Evolutionary conservation across 92 coral and sea anemone genomes (phyloP), one percentile per base, ranked within the genome.

Genomic region (Zoanthus solanderi): DNA sequence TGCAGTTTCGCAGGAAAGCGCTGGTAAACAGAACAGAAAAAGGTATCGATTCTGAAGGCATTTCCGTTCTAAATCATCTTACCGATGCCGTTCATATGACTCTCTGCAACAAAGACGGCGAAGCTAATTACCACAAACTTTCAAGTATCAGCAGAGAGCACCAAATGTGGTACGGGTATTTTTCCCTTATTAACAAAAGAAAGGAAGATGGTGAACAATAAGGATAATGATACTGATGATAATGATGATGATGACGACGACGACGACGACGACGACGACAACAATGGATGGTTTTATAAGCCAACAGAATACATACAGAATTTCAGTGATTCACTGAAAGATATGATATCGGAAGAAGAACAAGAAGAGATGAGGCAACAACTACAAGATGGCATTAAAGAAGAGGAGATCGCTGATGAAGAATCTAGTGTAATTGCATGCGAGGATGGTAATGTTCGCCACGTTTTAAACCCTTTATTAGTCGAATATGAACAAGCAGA

Each of bases 391-490:
- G 53, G 0, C 68, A 54, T 7, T 63, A 84, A 75, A n/a, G 52
- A 47, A 66, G 56, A 79, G 74, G 14, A 68, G 78, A 31, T 78
- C 72, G 87, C 84, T 6, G 73, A 8, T 67, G 5, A 34, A 34
- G 42, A 4, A 9, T 65, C 80, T 58, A 79, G 83, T 82, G 4
- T 37, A 87, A 42, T 60, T 56, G 87, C 46, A 9, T 60, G 66
- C 75, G 58, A 47, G 32, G 86, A 91, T 60, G 79, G 71, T 0
- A 89, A 91, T 34, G 69, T 91, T 29, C 88, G 88, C 48, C 93
- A 91, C 11, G 87, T 90, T 28, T 88, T 90, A 11, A 87, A 87
- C 44, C 89, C 91, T 0, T 44, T 90, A 2, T 65, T 91, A 10
- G 91, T 83, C 78, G 28, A 58, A 60, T 0, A 37, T 14, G 47